Conservation (phyloP, 2,888 invertebrate genomes). For the Cheilosia urbana region DNA sequence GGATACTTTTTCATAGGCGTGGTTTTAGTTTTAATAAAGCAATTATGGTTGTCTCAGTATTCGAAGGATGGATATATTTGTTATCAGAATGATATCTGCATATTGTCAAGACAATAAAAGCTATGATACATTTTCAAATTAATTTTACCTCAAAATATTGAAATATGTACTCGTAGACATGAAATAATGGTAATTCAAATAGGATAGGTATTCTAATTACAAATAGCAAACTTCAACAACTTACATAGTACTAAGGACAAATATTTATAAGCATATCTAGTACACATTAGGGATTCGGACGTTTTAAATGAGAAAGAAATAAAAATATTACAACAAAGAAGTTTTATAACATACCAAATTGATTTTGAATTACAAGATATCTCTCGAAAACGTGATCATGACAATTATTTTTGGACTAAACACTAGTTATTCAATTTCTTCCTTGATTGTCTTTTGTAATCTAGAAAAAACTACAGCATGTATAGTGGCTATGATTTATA, state of each 20-base stretch:
- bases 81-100: neutral
- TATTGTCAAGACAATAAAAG: neutral
- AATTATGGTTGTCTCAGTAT: constrained; percentile 8
- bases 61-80: constrained; percentile 1
- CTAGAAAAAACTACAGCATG: neutral
- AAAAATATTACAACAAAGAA: constrained; percentile 44
- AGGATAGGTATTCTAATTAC: constrained; percentile 60
- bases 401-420: constrained; percentile 7
- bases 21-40: constrained; percentile 9
- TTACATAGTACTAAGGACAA: constrained; percentile 60
- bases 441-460: constrained; percentile 49
- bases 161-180: constrained; percentile 11
- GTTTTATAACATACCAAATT: constrained; percentile 42
- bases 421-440: no score
- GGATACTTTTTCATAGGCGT: constrained; percentile 48
- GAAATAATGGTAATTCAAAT: constrained; percentile 34
- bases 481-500: neutral
- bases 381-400: constrained; percentile 34
- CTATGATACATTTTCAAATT: constrained; percentile 1
- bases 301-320: constrained; percentile 2
- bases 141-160: neutral
- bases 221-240: constrained; percentile 74
- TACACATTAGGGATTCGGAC: constrained; percentile 41
- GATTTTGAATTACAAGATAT: constrained; percentile 3
- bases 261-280: constrained; percentile 66